Evolutionary conservation across 2,797 vertebrate genomes (phyloP).

Genomic region (Megaceryle alcyon): DNA sequence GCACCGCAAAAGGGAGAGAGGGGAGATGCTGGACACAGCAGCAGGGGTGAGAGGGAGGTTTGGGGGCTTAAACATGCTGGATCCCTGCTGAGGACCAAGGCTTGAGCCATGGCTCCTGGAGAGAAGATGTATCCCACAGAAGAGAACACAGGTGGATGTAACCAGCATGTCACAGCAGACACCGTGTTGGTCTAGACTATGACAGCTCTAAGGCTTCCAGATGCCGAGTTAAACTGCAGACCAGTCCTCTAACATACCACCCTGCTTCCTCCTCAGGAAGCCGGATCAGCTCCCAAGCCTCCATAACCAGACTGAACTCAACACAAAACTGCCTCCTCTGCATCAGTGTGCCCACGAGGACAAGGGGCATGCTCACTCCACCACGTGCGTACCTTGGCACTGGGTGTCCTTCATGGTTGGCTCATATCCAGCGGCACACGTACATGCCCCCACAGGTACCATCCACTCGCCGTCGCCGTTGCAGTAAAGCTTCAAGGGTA

Average conservation of each 20-base stretch:
- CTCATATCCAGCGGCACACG: constrained; percentile 92
- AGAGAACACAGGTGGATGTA: background rate
- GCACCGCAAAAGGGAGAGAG: background rate
- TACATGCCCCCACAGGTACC: constrained; percentile 96
- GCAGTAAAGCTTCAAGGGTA: constrained; percentile 96
- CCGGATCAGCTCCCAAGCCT: background rate
- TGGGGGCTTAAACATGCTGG: background rate
- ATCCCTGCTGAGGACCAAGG: background rate
- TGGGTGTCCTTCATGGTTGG: constrained; percentile 91
- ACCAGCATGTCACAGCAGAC: background rate
- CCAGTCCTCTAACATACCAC: background rate
- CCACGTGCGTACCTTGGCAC: constrained; percentile 85
- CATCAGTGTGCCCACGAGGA: background rate
- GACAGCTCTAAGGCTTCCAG: background rate
- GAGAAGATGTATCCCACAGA: background rate
- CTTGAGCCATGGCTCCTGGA: background rate
- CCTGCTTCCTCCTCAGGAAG: background rate
- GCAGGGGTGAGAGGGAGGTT: background rate
- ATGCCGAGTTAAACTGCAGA: background rate
- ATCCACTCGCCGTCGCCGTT: constrained; percentile 98
- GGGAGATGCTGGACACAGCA: rapidly evolving
- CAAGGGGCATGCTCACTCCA: background rate
- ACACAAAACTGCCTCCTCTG: background rate
- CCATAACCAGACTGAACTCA: background rate
- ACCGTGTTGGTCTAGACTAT: rapidly evolving